A percentile compares a stretch with the other conserved stretches of the same genome.
These are phyloP conservation scores for Embiotoca jacksoni DNA, from an alignment of 2,113 vertebrate genomes.

Conservation along the genomic window DNA sequence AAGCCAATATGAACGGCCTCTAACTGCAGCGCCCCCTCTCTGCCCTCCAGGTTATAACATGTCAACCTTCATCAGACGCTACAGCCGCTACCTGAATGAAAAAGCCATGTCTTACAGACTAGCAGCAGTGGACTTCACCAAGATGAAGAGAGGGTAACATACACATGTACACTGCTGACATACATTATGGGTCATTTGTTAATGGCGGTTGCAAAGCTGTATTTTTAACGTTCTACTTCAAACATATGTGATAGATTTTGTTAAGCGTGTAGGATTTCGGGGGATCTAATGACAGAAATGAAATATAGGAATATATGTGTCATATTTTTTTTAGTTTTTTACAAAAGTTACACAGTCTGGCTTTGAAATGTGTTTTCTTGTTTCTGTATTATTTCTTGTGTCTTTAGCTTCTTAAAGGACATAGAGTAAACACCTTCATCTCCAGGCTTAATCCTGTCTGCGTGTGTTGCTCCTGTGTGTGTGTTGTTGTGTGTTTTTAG, in stretches of 20 bases:
- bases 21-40: constrained; percentile 49
- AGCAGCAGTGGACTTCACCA: constrained; percentile 97
- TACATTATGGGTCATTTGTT: too few relatives aligned
- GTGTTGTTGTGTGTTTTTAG: constrained; percentile 70
- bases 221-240: too few relatives aligned
- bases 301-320: too few relatives aligned
- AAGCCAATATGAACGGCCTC: not conserved
- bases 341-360: too few relatives aligned
- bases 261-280: too few relatives aligned
- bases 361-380: too few relatives aligned
- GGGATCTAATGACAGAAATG: too few relatives aligned
- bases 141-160: constrained; percentile 96
- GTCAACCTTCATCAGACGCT: constrained; percentile 95
- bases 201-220: too few relatives aligned
- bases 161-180: constrained; percentile 13
- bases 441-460: constrained; percentile 4
- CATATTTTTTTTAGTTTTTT: too few relatives aligned
- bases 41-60: constrained; percentile 89
- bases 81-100: constrained; percentile 97
- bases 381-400: too few relatives aligned
- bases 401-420: too few relatives aligned
- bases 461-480: constrained; percentile 20
- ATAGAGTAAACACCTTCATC: not conserved
- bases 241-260: too few relatives aligned
- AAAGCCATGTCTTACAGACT: constrained; percentile 97